Evolutionary conservation across 2,797 vertebrate species (phyloP), one percentile per base, ranked within the genome.

Genomic region (Otus scops): DNA sequence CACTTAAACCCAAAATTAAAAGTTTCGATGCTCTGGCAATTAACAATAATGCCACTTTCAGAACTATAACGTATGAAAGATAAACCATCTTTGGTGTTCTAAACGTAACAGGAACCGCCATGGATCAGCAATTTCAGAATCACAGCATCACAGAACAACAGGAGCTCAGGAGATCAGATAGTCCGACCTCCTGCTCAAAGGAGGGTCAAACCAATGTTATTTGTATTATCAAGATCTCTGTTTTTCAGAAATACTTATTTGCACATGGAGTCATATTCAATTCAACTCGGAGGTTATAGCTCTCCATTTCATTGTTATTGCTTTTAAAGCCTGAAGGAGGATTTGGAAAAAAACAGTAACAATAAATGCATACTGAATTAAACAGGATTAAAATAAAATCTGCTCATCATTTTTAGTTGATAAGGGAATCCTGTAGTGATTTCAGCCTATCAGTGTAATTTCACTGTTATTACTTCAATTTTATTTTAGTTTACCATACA

Each of bases 341-440:
- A 92, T 88, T 94, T 84, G 18, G 19, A 2, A 3, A 23, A 41
- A 50, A 7, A 9, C 36, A 69, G 61, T 28, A 86, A 84, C 13
- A 71, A 63, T 50, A 94, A 92, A 59, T 47, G 56, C 59, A 74
- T 53, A 82, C 47, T 34, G 39, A 95, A 93, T 84, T 85, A 81
- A 88, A 93, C 36, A 79, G 47, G 74, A 95, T 94, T 95, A 86
- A 95, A 90, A 77, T 68, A 47, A 95, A 92, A 90, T 57, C 63
- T 51, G 30, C 12, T 88, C 51, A 87, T 92, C 5, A 1, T 83
- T 93, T 92, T 84, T 36, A 88, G 68, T 27, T 83, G 60, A 88
- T 89, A 80, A 85, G 39, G 24, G 34, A 82, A 79, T 48, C 14
- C 14, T 50, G 21, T 21, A 77, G n/a, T 34, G 45, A 88, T 67